Evolutionary conservation across 2,113 vertebrate species (phyloP), one percentile per base, ranked within the genome.

Genomic region (Lophotis ruficrista): DNA sequence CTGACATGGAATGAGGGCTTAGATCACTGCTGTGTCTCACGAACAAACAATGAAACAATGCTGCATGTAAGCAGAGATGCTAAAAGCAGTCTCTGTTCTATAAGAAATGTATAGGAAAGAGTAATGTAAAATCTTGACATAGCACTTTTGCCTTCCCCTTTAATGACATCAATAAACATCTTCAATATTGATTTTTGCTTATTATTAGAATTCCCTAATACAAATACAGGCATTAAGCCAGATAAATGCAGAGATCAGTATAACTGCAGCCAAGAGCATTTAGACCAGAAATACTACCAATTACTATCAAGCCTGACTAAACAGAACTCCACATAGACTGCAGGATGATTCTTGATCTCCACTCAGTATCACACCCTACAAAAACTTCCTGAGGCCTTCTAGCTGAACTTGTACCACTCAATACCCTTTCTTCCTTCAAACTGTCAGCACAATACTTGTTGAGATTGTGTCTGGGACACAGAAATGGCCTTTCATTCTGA

Each of bases 181-280:
- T 93, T 85, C 51, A 72, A 37, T 69, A 96, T 79, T 89, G 89
- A 93, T 85, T 96, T 87, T 94, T 94, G 31, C 31, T 81, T 83
- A 53, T 93, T 96, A 94, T 90, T 95, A 78, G 92, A 95, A 87
- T 75, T 47, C 33, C 15, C 89, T 89, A 47, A 62, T 81, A 75
- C 21, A 81, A 90, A 92, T 35, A 86, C 28, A 92, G 79, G 70
- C 58, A 75, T 81, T 73, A 90, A 93, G 27, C 10, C 47, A 81
- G n/a, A 93, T 28, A 92, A 90, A 95, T 47, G 60, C 64, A 96
- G 50, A 92, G 56, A 73, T 70, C 54, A 75, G 47, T 81, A 22
- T 24, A 66, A 83, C 28, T 77, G 22, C 60, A 92, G 50, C 18
- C 56, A 92, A 87, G 31, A 89, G 18, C 43, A 65, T 87, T 81